Evolutionary conservation across 2,797 vertebrate genomes (phyloP).

Genomic region (Hyperoplus immaculatus): DNA sequence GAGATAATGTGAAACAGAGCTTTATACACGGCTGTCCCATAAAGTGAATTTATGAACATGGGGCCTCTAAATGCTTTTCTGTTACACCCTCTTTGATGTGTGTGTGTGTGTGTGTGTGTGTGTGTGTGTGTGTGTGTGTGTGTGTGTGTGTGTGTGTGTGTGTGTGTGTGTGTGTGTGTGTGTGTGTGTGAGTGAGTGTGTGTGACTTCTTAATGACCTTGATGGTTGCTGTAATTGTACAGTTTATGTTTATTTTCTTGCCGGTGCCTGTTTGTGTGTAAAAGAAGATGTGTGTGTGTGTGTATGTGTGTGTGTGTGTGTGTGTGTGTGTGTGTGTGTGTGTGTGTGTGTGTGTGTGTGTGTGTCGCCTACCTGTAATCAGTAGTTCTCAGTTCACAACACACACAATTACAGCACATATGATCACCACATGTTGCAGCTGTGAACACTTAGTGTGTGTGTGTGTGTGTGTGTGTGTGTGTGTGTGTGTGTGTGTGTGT

Average conservation of each 20-base stretch:
- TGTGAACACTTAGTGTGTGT: constrained; percentile 17
- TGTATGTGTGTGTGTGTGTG: constrained; percentile 12
- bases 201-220: constrained; percentile 31
- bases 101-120: neutral
- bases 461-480: constrained; percentile 1
- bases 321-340: constrained; percentile 11
- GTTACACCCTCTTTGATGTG: constrained; percentile 12
- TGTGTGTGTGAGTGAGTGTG: constrained; percentile 15
- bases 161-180: neutral
- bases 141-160: constrained; percentile 16
- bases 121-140: constrained; percentile 14
- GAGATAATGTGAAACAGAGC: neutral
- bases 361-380: constrained; percentile 43
- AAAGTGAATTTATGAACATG: constrained; percentile 29
- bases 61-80: constrained; percentile 26
- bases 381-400: constrained; percentile 30
- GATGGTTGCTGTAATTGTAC: constrained; percentile 33
- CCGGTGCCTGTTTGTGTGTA: neutral
- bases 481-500: constrained; percentile 3
- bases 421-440: constrained; percentile 64
- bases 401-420: constrained; percentile 46
- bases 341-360: constrained; percentile 9
- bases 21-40: constrained; percentile 33
- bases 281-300: constrained; percentile 8
- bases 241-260: constrained; percentile 35